Conservation (phyloP, 2,888 invertebrate genomes). For the Philereme vetulata region DNA sequence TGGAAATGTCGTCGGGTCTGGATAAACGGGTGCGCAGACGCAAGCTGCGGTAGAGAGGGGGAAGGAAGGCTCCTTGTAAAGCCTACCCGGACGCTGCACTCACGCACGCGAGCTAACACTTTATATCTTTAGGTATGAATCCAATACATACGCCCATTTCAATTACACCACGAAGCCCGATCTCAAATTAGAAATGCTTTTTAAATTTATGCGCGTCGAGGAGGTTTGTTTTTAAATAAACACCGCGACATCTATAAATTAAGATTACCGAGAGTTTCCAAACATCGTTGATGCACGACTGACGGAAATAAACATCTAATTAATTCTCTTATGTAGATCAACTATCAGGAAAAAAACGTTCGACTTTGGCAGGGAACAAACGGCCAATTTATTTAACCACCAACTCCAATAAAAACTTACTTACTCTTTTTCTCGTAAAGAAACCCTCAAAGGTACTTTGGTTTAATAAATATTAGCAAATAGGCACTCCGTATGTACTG, state of each 20-base stretch:
- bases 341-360: constrained; percentile 32
- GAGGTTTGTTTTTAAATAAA: constrained; percentile 47
- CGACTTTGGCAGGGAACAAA: constrained; percentile 24
- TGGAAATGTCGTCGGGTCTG: constrained; percentile 73
- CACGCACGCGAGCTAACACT: constrained; percentile 59
- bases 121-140: constrained; percentile 67
- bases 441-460: constrained; percentile 56
- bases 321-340: constrained; percentile 40
- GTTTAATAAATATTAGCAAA: constrained; percentile 79
- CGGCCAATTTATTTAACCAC: constrained; percentile 38
- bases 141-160: constrained; percentile 66
- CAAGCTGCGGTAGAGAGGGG: constrained; percentile 37
- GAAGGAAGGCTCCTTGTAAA: constrained; percentile 56
- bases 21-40: constrained; percentile 72
- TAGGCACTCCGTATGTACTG: constrained; percentile 77
- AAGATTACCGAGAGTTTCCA: constrained; percentile 58
- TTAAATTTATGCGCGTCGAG: constrained; percentile 27
- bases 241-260: constrained; percentile 49
- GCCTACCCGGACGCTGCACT: constrained; percentile 68
- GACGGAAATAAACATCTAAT: constrained; percentile 50
- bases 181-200: constrained; percentile 42
- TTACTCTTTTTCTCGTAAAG: constrained; percentile 57
- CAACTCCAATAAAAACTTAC: constrained; percentile 55
- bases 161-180: constrained; percentile 53
- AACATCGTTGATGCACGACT: constrained; percentile 50